phyloP scores from a whole-genome alignment of 2,888 invertebrate genomes.

The Megastigmus dorsalis region DNA sequence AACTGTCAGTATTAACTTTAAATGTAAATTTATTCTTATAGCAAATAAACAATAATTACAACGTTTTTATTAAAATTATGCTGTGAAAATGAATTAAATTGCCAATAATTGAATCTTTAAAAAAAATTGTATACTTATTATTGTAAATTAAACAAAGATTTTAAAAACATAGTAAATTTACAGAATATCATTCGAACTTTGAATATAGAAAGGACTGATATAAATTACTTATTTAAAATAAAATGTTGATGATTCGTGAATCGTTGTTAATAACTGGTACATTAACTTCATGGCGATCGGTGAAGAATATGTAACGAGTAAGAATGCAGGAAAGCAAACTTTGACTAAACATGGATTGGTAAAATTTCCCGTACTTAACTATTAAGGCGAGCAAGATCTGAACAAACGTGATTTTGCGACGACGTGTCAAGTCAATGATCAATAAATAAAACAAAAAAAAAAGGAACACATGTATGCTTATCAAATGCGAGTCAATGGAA shows the following conservation, averaged over 20 bases:
- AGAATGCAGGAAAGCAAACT: background rate
- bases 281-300: slow-evolving; percentile 28
- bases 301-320: slow-evolving; percentile 6
- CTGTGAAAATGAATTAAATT: no score
- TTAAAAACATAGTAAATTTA: background rate
- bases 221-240: no score
- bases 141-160: background rate
- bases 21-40: no score
- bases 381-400: slow-evolving; percentile 8
- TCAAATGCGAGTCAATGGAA: slow-evolving; percentile 42
- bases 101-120: no score
- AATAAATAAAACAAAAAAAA: slow-evolving; percentile 17
- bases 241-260: no score
- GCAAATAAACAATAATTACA: no score
- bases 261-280: slow-evolving; percentile 1
- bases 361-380: slow-evolving; percentile 26
- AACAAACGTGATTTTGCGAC: slow-evolving; percentile 27
- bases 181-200: no score
- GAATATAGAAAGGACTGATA: no score
- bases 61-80: background rate
- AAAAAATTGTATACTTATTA: background rate
- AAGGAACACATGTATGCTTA: slow-evolving; percentile 12
- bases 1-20: no score
- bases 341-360: background rate
- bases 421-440: slow-evolving; percentile 37